These are phyloP conservation scores for Papilio protenor DNA, from an alignment of 2,888 invertebrate species.

Conservation along the genomic window DNA sequence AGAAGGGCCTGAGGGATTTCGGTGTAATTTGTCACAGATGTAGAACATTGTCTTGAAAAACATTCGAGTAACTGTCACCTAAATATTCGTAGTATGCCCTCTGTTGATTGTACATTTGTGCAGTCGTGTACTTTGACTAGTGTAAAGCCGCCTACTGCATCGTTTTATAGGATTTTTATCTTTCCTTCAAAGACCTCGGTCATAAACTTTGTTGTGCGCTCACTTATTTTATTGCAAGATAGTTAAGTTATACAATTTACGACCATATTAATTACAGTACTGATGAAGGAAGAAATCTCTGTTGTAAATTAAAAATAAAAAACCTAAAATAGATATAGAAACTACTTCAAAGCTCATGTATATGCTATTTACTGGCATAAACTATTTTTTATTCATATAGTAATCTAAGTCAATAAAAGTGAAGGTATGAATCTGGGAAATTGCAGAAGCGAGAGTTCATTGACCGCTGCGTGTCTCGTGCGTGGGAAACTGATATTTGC, in stretches of 20 bases:
- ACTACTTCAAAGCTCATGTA: no score
- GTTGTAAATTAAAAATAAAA: neutral
- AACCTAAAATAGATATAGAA: no score
- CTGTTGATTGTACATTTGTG: no score
- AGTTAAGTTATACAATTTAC: conserved; percentile 3
- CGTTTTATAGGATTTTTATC: neutral
- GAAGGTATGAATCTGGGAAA: conserved; percentile 28
- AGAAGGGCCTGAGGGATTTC: no score
- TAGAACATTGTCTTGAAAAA: no score
- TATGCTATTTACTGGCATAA: no score
- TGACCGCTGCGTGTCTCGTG: conserved; percentile 61
- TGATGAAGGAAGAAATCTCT: neutral
- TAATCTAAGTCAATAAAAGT: conserved; percentile 5
- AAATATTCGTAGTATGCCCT: no score
- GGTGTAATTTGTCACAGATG: no score
- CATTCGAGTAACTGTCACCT: no score
- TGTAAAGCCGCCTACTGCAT: neutral
- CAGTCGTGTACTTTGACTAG: no score
- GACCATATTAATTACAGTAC: neutral
- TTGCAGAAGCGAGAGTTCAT: conserved; percentile 50
- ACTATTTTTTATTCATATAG: no score
- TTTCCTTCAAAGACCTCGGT: neutral
- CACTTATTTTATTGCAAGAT: neutral
- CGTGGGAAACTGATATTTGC: conserved; percentile 68
- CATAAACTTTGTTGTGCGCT: conserved; percentile 5